A percentile compares a stretch with the other conserved stretches of the same genome.
phyloP scores from a whole-genome alignment of 2,797 vertebrate species.

The Crocodylus rhombifer region DNA sequence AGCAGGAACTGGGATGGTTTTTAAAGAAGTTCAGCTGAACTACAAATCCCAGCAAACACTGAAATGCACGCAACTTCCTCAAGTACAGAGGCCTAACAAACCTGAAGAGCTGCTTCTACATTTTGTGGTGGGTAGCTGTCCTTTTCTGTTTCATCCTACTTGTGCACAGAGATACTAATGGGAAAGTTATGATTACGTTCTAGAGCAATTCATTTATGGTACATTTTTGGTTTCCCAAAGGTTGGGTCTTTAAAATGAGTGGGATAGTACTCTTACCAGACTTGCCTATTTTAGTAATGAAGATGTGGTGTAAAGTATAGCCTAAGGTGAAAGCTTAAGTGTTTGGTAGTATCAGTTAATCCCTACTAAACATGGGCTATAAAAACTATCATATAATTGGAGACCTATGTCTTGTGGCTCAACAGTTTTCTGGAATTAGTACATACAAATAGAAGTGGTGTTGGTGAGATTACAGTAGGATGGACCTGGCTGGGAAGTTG shows the following conservation, averaged over 20 bases:
- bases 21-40: background rate
- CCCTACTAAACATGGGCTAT: background rate
- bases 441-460: too few species aligned
- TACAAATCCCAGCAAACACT: conserved; percentile 72
- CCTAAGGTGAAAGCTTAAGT: background rate
- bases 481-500: background rate
- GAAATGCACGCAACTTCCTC: background rate
- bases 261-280: background rate
- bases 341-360: background rate
- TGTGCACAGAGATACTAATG: background rate
- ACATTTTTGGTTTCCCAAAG: background rate
- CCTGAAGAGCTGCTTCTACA: background rate
- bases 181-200: background rate
- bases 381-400: too few species aligned
- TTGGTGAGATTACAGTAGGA: too few species aligned
- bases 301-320: background rate
- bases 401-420: background rate
- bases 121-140: conserved; percentile 13
- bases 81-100: conserved; percentile 13
- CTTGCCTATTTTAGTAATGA: too few species aligned
- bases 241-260: background rate
- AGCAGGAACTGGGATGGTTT: rapidly evolving
- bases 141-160: background rate
- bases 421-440: background rate
- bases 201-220: background rate